Evolutionary conservation across 2,113 vertebrate species (phyloP).

Genomic region (Epinephelus cyanopodus): DNA sequence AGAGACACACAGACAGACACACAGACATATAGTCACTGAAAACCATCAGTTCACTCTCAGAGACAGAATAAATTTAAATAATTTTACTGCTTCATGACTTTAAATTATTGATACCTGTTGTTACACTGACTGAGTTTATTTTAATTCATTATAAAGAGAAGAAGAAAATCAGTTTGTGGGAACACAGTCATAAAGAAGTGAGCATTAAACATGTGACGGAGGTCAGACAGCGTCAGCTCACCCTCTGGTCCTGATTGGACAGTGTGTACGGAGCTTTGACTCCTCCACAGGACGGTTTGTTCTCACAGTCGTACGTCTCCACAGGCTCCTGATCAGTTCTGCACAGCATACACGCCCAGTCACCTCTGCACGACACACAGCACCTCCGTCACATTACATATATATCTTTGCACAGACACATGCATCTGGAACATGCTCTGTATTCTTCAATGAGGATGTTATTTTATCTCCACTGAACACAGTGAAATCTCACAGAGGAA

Average conservation of each 20-base stretch:
- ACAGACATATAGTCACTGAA: too few relatives aligned
- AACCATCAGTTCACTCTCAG: too few relatives aligned
- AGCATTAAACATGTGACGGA: neutral
- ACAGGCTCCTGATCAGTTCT: constrained; percentile 85
- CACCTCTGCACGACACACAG: constrained; percentile 84
- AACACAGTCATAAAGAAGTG: too few relatives aligned
- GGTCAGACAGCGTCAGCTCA: constrained; percentile 68
- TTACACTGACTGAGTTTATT: neutral
- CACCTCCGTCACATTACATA: neutral
- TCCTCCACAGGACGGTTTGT: constrained; percentile 73
- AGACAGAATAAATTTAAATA: too few relatives aligned
- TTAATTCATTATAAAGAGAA: too few relatives aligned
- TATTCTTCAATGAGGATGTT: neutral
- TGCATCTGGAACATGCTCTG: neutral
- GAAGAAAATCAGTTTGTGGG: too few relatives aligned
- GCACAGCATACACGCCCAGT: constrained; percentile 93
- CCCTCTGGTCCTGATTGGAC: constrained; percentile 88
- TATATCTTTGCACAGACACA: neutral
- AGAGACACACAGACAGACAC: too few relatives aligned
- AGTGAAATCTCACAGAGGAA: too few relatives aligned
- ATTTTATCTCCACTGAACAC: too few relatives aligned
- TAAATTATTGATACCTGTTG: neutral
- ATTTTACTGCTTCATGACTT: neutral
- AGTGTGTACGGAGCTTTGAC: constrained; percentile 79
- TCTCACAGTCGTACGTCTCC: constrained; percentile 89